phyloP scores from a whole-genome alignment of 2,113 vertebrate genomes.

The Gorsachius goisagi region DNA sequence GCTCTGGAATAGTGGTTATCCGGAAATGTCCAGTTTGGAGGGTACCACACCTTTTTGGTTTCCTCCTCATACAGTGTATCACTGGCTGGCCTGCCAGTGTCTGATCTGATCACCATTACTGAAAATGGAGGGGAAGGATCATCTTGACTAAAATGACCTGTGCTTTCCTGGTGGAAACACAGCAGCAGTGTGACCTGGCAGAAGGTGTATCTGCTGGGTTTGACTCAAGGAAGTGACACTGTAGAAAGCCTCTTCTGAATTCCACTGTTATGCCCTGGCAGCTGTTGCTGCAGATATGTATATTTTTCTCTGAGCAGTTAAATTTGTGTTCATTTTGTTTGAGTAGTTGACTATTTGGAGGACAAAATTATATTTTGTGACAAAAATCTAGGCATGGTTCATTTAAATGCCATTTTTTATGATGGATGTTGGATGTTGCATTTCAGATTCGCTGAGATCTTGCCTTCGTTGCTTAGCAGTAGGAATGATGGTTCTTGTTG shows the following conservation, averaged over 20 bases:
- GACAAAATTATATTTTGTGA: not conserved
- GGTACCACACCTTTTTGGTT: not conserved
- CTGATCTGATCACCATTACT: not conserved
- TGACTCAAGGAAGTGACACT: not conserved
- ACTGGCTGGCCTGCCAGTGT: not conserved
- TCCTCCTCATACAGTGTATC: not conserved
- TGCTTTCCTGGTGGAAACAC: not conserved
- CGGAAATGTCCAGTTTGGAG: not conserved
- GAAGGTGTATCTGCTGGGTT: not conserved
- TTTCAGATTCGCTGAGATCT: not conserved
- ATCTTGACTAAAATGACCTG: not conserved
- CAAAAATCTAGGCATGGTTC: not conserved
- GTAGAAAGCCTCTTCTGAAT: not conserved
- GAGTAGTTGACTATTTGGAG: not conserved
- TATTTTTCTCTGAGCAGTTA: not conserved
- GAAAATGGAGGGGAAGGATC: not conserved
- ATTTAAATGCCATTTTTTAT: not conserved
- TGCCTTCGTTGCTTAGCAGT: not conserved
- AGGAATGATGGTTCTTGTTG: not conserved
- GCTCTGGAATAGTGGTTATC: not conserved
- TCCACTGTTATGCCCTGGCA: not conserved
- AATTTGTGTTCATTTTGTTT: not conserved
- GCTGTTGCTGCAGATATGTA: not conserved
- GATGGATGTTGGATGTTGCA: not conserved
- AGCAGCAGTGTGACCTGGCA: not conserved